phyloP scores from a whole-genome alignment of 2,797 vertebrate genomes.

The Loriculus beryllinus region DNA sequence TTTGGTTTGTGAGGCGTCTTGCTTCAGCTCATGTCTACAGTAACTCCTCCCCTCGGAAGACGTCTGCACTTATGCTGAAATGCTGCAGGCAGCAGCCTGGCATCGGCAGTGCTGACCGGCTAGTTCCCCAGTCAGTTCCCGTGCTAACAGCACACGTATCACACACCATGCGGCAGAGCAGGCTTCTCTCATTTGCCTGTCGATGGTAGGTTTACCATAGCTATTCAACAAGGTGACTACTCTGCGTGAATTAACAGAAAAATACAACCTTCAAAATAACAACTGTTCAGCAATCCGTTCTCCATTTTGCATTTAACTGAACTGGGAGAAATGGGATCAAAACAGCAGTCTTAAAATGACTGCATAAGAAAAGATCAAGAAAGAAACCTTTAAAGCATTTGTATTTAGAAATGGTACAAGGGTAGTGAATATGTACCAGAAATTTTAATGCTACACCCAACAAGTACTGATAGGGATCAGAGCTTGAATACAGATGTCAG shows the following conservation, averaged over 20 bases:
- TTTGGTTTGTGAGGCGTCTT: not conserved
- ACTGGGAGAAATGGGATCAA: not conserved
- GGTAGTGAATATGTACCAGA: not conserved
- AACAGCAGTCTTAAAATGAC: not conserved
- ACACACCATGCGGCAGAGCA: not conserved
- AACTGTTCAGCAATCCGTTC: not conserved
- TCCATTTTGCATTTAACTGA: not conserved
- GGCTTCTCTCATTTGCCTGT: not conserved
- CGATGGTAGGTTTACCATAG: rapidly evolving
- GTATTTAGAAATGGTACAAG: not conserved
- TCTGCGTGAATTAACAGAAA: not conserved
- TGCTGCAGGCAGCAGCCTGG: not conserved
- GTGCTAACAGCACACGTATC: not conserved
- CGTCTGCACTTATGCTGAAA: not conserved
- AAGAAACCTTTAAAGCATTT: not conserved
- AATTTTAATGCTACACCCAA: not conserved
- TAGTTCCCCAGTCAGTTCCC: not conserved
- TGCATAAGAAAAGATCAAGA: not conserved
- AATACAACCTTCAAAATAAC: not conserved
- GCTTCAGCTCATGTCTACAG: not conserved
- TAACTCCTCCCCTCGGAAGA: not conserved
- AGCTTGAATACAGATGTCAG: not conserved
- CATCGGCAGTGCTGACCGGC: not conserved
- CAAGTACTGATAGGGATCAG: not conserved
- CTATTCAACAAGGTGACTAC: not conserved